Evolutionary conservation across 2,888 invertebrate species (phyloP).

Genomic region (Drosophila meridionalis): DNA sequence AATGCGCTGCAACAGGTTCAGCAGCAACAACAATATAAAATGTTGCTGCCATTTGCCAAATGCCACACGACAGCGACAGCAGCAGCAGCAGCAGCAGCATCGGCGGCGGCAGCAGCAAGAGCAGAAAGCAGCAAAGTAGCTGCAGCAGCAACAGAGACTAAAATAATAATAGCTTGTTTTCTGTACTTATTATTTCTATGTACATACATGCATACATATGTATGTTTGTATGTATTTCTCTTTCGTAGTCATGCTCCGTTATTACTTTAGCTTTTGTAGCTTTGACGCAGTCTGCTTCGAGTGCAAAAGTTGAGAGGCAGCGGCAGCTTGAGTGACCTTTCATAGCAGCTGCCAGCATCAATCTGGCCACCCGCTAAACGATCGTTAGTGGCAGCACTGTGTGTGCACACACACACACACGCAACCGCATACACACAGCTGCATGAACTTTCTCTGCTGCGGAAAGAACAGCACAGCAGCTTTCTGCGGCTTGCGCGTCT

Average conservation of each 20-base stretch:
- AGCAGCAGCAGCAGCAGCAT: slow-evolving; percentile 28
- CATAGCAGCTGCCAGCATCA: slow-evolving; percentile 35
- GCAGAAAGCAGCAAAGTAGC: slow-evolving; percentile 25
- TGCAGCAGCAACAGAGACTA: slow-evolving; percentile 30
- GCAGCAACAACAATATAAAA: slow-evolving; percentile 49
- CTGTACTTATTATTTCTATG: slow-evolving; percentile 11
- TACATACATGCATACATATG: not conserved
- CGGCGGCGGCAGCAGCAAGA: slow-evolving; percentile 7
- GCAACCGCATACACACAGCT: slow-evolving; percentile 6
- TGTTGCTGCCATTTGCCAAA: slow-evolving; percentile 75
- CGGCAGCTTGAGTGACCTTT: slow-evolving; percentile 48
- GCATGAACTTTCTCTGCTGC: slow-evolving; percentile 63
- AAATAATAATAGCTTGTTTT: slow-evolving; percentile 28
- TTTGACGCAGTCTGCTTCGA: slow-evolving; percentile 30
- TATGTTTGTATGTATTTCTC: slow-evolving; percentile 1
- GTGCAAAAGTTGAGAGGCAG: slow-evolving; percentile 37
- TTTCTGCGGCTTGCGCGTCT: slow-evolving; percentile 27
- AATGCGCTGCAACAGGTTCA: slow-evolving; percentile 75
- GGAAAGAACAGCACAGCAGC: slow-evolving; percentile 36
- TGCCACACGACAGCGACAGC: slow-evolving; percentile 57
- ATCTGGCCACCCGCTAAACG: slow-evolving; percentile 47
- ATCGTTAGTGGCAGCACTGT: slow-evolving; percentile 38
- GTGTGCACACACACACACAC: slow-evolving; percentile 5
- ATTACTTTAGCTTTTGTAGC: slow-evolving; percentile 16
- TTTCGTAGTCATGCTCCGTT: slow-evolving; percentile 29